Base-by-base conservation (phyloP, 2,797 vertebrate genomes). In the Lycodopsis pacificus region DNA sequence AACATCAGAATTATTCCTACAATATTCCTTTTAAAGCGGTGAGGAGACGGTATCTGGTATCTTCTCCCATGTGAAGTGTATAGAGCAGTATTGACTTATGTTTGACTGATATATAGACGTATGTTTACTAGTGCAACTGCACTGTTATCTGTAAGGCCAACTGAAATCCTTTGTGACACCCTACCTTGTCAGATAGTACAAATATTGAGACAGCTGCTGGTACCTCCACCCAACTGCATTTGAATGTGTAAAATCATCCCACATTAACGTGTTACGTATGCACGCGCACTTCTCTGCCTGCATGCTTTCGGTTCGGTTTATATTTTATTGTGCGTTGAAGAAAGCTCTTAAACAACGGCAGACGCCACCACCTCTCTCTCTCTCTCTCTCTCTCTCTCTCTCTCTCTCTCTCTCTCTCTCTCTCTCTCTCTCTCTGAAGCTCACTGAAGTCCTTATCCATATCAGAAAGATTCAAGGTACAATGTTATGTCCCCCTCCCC, bases 331-430 rank as follows among this genome's bases (percentile, higher is more conserved):
- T 78, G 13, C 44, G 44, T 76, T 54, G 46, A 80, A 87, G 74
- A 72, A 83, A 69, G 86, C 89, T 12, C 81, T 85, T 7, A 14
- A 85, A 74, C 89, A 92, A 92, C 76, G 87, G 83, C 89, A 71
- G 53, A 59, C 62, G 12, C 51, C 48, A 30, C 32, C 79, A 12
- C 48, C 63, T 56, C 66, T 38, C 54, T 61, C 65, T 17, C 49
- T 36, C 63, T 56, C 66, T 38, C 54, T 48, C 46, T 20, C 7
- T 48, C 46, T 20, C 7, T 56, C 66, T 38, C 54, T 61, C 64
- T 17, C 49, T 36, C 63, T 56, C 66, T 38, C 25, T 27, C 25
- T 27, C 25, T 25, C 25, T 25, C 25, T 34, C 63, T 51, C 66
- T 36, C 53, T 48, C 46, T 9, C 7, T n/a, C n/a, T n/a, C n/a